Percentiles rank a stretch among this genome's conserved stretches.
phyloP scores from a whole-genome alignment of 2,888 invertebrate genomes.

The Serrognathus titanus region DNA sequence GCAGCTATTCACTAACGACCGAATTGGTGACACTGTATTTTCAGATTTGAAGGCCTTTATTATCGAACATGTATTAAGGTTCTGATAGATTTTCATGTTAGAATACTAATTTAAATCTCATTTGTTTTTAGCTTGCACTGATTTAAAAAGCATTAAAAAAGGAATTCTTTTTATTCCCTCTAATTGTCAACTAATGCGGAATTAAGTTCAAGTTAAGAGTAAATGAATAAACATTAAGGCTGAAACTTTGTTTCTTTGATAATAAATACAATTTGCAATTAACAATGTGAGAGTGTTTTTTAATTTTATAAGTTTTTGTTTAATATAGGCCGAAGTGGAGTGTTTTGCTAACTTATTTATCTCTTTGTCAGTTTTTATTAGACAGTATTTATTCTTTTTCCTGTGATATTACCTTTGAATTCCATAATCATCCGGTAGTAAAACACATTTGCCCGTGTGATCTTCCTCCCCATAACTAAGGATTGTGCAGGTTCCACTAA shows the following conservation, averaged over 20 bases:
- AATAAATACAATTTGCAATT: constrained; percentile 33
- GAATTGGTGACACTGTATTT: constrained; percentile 20
- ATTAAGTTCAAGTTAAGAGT: constrained; percentile 22
- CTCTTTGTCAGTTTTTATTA: constrained; percentile 17
- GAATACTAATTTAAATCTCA: constrained; percentile 21
- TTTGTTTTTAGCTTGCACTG: constrained; percentile 26
- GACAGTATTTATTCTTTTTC: constrained; percentile 31
- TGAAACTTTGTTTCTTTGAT: constrained; percentile 34
- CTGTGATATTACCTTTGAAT: constrained; percentile 28
- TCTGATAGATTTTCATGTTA: constrained; percentile 18
- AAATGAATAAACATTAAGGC: constrained; percentile 31
- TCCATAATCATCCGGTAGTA: constrained; percentile 12
- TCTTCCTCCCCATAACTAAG: constrained; percentile 30
- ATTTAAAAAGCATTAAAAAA: constrained; percentile 6
- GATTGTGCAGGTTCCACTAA: constrained; percentile 38
- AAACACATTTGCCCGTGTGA: constrained; percentile 18
- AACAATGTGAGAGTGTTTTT: constrained; percentile 28
- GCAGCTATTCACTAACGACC: constrained; percentile 16
- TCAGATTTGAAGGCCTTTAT: constrained; percentile 15
- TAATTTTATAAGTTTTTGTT: constrained; percentile 21
- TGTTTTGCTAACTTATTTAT: constrained; percentile 15
- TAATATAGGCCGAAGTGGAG: constrained; percentile 18
- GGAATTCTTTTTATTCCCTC: constrained; percentile 9
- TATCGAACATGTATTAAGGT: constrained; percentile 12
- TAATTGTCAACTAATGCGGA: constrained; percentile 7